Conservation (phyloP, 2,888 invertebrate genomes). For the Altica lythri region DNA sequence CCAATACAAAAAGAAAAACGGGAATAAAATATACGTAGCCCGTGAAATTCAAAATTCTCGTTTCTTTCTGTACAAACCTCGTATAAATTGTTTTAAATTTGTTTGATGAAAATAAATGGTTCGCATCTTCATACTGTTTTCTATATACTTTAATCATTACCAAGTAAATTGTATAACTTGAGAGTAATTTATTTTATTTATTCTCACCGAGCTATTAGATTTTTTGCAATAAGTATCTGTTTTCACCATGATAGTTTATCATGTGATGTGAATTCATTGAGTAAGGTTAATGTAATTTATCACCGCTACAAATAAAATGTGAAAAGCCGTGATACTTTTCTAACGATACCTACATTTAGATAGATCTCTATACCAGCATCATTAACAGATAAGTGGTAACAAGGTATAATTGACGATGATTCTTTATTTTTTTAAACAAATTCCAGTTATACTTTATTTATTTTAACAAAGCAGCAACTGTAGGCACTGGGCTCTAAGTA, state of each 20-base stretch:
- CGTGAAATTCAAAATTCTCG: too few relatives aligned
- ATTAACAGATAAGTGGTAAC: slow-evolving; percentile 26
- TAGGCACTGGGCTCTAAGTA: too few relatives aligned
- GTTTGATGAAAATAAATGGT: too few relatives aligned
- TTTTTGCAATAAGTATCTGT: neutral
- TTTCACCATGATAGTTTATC: neutral
- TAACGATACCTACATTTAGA: slow-evolving; percentile 2
- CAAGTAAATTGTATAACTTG: too few relatives aligned
- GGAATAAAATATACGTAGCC: too few relatives aligned
- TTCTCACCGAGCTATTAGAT: neutral
- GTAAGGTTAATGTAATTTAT: slow-evolving; percentile 12
- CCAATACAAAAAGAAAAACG: too few relatives aligned
- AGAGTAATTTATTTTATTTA: slow-evolving; percentile 1
- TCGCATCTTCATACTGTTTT: too few relatives aligned
- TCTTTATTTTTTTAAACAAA: slow-evolving; percentile 16
- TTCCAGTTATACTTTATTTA: neutral
- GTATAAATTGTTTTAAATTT: too few relatives aligned
- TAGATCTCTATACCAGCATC: slow-evolving; percentile 15
- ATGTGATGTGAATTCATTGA: slow-evolving; percentile 1
- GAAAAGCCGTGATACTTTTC: slow-evolving; percentile 27
- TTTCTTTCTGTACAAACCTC: too few relatives aligned
- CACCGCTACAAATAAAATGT: slow-evolving; percentile 19
- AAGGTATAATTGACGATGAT: slow-evolving; percentile 23
- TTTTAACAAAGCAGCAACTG: too few relatives aligned
- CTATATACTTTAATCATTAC: too few relatives aligned